Evolutionary conservation across 1,140 invertebrate genomes (phyloP), one percentile per base, ranked within the genome.

Genomic region (Aradophagus sp.): DNA sequence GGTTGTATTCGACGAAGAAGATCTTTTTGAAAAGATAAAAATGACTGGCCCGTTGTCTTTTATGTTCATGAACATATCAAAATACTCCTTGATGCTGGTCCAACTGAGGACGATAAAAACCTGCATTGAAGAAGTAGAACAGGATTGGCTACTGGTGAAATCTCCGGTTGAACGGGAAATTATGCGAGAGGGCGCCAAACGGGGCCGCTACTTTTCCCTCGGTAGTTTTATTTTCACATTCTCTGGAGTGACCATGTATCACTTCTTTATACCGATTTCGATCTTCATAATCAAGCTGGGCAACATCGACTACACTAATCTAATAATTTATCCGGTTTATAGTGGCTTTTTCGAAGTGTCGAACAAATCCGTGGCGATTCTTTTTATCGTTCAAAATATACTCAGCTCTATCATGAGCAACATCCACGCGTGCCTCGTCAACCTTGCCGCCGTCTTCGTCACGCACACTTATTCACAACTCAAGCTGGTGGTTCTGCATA

Each of bases 11-110:
- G n/a, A n/a, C n/a, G n/a, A n/a, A n/a, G n/a, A n/a, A n/a, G n/a
- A n/a, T n/a, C n/a, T n/a, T n/a, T 16, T 36, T 4, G 13, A 11
- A 8, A 44, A 17, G 38, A n/a, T 52, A 19, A 15, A 42, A 0
- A 42, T 50, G 29, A 13, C 12, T 0, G 63, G 63, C n/a, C 63
- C 63, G 7, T 32, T 67, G 38, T 38, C 53, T n/a, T 67, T 67
- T 35, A n/a, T 31, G 31, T 2, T 7, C 36, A 0, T 56, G 47
- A 67, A 59, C 13, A 39, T 35, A 12, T 11, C 41, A 10, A 52
- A 67, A 39, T 10, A 26, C 2, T 39, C 23, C 5, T 44, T 42
- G 1, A n/a, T 67, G 0, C 20, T 67, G 0, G 1, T 47, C 1
- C 15, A 59, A 14, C 0, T 45, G 1, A 52, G 52, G 13, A 20